A percentile compares a stretch with the other conserved stretches of the same genome.
These are phyloP conservation scores for Bellardia pandia DNA, from an alignment of 2,888 invertebrate species.

Conservation along the genomic window DNA sequence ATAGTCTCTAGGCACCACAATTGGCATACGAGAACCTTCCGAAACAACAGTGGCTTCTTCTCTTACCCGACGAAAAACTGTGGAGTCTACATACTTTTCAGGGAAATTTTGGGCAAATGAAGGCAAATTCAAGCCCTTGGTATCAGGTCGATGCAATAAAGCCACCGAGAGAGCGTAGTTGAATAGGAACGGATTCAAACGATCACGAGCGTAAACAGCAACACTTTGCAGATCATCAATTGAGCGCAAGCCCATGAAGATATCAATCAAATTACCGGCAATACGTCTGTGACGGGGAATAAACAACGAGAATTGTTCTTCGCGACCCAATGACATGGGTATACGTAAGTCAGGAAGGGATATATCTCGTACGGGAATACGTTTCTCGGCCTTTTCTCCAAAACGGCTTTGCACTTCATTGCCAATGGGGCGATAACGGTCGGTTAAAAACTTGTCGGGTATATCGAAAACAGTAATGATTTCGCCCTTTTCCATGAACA, in stretches of 20 bases:
- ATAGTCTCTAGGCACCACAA: conserved; percentile 87
- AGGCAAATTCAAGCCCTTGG: conserved; percentile 86
- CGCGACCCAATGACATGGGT: conserved; percentile 87
- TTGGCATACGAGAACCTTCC: conserved; percentile 87
- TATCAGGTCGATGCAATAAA: conserved; percentile 88
- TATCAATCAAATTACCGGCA: conserved; percentile 88
- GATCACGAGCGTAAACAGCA: conserved; percentile 89
- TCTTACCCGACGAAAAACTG: conserved; percentile 86
- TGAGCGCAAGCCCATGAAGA: conserved; percentile 89
- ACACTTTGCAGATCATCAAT: conserved; percentile 88
- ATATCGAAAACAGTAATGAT: conserved; percentile 86
- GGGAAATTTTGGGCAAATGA: conserved; percentile 88
- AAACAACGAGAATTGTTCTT: conserved; percentile 90
- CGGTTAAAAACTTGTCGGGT: conserved; percentile 87
- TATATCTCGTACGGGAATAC: conserved; percentile 86
- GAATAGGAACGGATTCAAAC: conserved; percentile 91
- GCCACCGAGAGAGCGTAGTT: conserved; percentile 92
- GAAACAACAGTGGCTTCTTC: conserved; percentile 86
- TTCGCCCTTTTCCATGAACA: conserved; percentile 90
- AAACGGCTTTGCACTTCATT: conserved; percentile 86
- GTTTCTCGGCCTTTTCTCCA: conserved; percentile 84
- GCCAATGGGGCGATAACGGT: conserved; percentile 85
- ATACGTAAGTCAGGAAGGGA: conserved; percentile 87
- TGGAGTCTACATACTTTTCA: conserved; percentile 87
- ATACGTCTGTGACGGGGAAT: conserved; percentile 88